These are phyloP conservation scores for Xiphias gladius DNA, from an alignment of 2,113 vertebrate genomes.

Conservation along the genomic window DNA sequence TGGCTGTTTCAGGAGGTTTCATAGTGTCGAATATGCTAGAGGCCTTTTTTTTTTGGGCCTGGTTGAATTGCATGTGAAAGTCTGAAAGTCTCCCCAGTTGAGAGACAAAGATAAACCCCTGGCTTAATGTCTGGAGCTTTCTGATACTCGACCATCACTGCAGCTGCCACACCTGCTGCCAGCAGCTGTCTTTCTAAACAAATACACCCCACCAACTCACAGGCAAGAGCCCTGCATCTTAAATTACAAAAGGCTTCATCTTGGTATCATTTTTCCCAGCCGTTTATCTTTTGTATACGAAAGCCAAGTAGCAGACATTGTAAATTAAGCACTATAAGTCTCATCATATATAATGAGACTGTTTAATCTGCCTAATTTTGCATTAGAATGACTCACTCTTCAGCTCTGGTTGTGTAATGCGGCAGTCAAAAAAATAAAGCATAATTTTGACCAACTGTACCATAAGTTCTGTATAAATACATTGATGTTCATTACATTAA, in stretches of 20 bases:
- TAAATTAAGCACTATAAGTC: background rate
- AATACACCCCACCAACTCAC: constrained; percentile 10
- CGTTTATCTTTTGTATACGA: constrained; percentile 27
- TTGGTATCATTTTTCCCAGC: background rate
- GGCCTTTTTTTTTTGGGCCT: too few species aligned
- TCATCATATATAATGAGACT: background rate
- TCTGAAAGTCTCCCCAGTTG: constrained; percentile 14
- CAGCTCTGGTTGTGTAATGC: background rate
- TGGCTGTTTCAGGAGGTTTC: background rate
- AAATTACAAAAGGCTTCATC: constrained; percentile 54
- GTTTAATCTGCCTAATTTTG: constrained; percentile 3
- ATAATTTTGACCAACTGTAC: background rate
- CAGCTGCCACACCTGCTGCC: constrained; percentile 74
- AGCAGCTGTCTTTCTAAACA: constrained; percentile 61
- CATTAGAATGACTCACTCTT: background rate
- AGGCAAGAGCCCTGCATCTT: constrained; percentile 23
- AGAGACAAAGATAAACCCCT: constrained; percentile 14
- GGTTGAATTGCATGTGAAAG: constrained; percentile 2
- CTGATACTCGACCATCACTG: constrained; percentile 39
- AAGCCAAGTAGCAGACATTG: background rate
- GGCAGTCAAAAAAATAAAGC: background rate
- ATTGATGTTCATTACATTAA: too few species aligned
- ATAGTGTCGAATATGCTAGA: background rate
- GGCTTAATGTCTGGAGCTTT: constrained; percentile 32
- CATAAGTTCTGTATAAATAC: background rate